These are phyloP conservation scores for Phaethornis superciliosus DNA, from an alignment of 2,113 vertebrate species.

Conservation along the genomic window DNA sequence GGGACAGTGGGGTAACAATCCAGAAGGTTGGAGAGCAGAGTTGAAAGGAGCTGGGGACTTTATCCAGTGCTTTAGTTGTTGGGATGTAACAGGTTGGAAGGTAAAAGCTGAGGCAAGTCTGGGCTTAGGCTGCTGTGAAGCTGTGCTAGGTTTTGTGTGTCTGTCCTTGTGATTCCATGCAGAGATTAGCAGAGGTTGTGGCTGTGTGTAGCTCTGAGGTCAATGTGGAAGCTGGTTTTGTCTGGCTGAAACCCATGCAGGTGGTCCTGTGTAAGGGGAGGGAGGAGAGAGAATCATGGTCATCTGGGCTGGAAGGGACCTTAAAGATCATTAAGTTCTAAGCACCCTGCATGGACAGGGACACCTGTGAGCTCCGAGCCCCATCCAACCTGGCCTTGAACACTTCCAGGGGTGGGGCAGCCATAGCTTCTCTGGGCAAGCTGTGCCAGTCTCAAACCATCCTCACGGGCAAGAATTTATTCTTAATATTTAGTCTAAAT, in stretches of 20 bases:
- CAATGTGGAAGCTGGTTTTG: not conserved
- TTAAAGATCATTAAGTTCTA: no score
- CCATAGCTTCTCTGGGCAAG: no score
- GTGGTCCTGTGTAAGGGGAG: not conserved
- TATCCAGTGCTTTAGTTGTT: not conserved
- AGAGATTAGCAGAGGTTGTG: not conserved
- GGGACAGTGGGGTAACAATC: not conserved
- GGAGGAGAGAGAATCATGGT: not conserved
- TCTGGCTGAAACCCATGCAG: not conserved
- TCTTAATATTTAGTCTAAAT: no score
- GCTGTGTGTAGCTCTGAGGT: not conserved
- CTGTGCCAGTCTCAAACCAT: no score
- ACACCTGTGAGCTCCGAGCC: no score
- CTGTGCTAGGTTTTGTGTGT: accelerated
- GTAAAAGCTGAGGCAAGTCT: not conserved
- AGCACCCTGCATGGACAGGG: no score
- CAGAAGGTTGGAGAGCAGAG: not conserved
- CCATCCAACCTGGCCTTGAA: no score
- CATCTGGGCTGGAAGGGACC: no score
- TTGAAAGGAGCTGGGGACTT: not conserved
- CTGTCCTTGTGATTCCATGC: accelerated
- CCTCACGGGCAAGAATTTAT: no score
- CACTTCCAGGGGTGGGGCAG: no score
- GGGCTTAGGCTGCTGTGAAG: accelerated
- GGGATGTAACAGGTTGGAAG: not conserved